These are phyloP conservation scores for Bovichtus variegatus DNA, from an alignment of 2,797 vertebrate genomes.

Conservation along the genomic window DNA sequence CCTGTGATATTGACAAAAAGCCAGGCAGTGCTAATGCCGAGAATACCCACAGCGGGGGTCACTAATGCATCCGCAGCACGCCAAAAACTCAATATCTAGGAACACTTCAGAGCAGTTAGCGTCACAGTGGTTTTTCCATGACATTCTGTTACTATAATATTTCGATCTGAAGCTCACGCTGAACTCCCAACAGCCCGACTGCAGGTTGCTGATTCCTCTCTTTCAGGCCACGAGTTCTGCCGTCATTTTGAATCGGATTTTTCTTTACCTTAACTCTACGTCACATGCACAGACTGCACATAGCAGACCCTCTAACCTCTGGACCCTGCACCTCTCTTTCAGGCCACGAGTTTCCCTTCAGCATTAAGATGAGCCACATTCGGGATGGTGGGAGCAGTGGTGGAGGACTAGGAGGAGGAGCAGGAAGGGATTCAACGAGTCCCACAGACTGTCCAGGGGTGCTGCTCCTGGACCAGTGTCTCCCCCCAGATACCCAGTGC, in stretches of 20 bases:
- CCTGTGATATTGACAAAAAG: not conserved
- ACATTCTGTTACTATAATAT: slow-evolving; percentile 32
- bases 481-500: slow-evolving; percentile 93
- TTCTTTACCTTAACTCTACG: slow-evolving; percentile 2
- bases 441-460: slow-evolving; percentile 86
- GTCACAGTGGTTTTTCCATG: slow-evolving; percentile 35
- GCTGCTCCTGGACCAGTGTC: slow-evolving; percentile 90
- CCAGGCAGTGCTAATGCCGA: not conserved
- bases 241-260: slow-evolving; percentile 3
- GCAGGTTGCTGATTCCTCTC: slow-evolving; percentile 5
- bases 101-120: slow-evolving; percentile 37
- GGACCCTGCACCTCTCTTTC: slow-evolving; percentile 55
- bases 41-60: not conserved
- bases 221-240: not conserved
- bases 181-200: slow-evolving; percentile 31
- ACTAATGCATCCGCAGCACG: slow-evolving; percentile 10
- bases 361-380: slow-evolving; percentile 97
- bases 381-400: slow-evolving; percentile 76
- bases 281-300: slow-evolving; percentile 25
- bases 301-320: slow-evolving; percentile 54
- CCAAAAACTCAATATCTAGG: slow-evolving; percentile 51
- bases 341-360: slow-evolving; percentile 97
- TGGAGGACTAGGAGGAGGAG: slow-evolving; percentile 52
- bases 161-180: slow-evolving; percentile 41
- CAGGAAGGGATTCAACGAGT: slow-evolving; percentile 69